phyloP scores from a whole-genome alignment of 2,888 invertebrate species.

The Eugnorisma glareosa region DNA sequence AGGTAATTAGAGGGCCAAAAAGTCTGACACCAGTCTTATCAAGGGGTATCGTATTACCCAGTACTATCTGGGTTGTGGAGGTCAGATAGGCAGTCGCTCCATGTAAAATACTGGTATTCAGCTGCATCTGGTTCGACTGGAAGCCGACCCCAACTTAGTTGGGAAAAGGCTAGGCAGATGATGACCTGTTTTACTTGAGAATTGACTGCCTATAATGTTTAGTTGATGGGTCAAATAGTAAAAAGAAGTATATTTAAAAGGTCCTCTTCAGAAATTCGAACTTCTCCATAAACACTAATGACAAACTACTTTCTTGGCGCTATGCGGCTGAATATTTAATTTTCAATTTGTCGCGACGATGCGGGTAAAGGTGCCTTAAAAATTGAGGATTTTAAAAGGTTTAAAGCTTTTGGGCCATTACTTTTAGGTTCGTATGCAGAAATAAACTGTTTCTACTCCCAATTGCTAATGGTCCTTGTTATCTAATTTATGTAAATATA shows the following conservation, averaged over 20 bases:
- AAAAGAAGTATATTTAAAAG: neutral
- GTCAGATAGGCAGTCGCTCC: no score
- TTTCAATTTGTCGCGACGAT: conserved; percentile 49
- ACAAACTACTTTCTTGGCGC: conserved; percentile 48
- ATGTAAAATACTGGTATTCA: no score
- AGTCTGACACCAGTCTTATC: no score
- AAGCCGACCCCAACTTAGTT: no score
- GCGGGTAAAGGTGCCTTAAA: neutral
- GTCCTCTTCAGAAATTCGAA: neutral
- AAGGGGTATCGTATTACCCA: no score
- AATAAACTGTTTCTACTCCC: neutral
- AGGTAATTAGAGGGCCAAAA: no score
- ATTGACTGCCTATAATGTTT: no score
- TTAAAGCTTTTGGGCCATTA: neutral
- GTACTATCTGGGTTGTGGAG: no score
- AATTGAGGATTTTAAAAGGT: neutral
- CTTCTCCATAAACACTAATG: conserved; percentile 36
- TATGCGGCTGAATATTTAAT: conserved; percentile 56
- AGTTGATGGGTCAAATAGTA: neutral
- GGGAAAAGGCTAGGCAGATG: no score
- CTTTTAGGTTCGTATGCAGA: neutral
- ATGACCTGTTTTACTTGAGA: no score
- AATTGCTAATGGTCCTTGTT: neutral
- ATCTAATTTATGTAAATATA: neutral
- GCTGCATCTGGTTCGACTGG: no score